Percentiles rank a stretch among this genome's conserved stretches.
Evolutionary conservation across 2,797 vertebrate species (phyloP).

Genomic region (Rhinophrynus dorsalis): DNA sequence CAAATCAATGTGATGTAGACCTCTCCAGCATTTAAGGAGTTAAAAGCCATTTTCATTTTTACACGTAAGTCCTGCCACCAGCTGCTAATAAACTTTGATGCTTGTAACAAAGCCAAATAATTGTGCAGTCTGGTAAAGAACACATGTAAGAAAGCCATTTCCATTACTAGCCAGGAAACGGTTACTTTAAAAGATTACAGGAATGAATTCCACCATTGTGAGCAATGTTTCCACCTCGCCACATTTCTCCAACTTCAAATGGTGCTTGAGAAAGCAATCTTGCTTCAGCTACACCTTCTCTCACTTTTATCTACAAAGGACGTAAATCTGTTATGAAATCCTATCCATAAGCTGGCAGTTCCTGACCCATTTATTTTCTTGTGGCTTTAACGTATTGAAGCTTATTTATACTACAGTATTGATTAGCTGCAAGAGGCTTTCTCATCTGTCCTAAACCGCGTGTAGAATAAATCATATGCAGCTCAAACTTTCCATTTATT

Average conservation of each 20-base stretch:
- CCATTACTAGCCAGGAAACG: not conserved
- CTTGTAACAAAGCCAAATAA: not conserved
- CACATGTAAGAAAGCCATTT: slow-evolving; percentile 1
- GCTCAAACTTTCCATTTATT: not conserved
- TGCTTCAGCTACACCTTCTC: slow-evolving; percentile 4
- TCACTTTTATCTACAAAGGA: not conserved
- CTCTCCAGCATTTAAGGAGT: too few relatives aligned
- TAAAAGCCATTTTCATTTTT: too few relatives aligned
- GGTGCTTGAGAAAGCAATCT: slow-evolving; percentile 25
- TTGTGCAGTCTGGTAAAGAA: not conserved
- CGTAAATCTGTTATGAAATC: slow-evolving; percentile 23
- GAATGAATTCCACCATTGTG: slow-evolving; percentile 28
- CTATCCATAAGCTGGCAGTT: slow-evolving; percentile 18
- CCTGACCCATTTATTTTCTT: slow-evolving; percentile 37
- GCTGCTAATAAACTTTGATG: too few relatives aligned
- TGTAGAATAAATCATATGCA: slow-evolving; percentile 23
- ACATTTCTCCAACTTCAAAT: slow-evolving; percentile 13
- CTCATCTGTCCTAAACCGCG: slow-evolving; percentile 30
- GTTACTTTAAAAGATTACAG: slow-evolving; percentile 21
- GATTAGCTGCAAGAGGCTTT: slow-evolving; percentile 37
- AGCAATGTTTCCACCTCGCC: slow-evolving; percentile 27
- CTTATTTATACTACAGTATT: slow-evolving; percentile 41
- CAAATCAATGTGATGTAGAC: too few relatives aligned
- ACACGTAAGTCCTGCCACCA: too few relatives aligned
- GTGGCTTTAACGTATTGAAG: slow-evolving; percentile 40